Base-by-base conservation (phyloP, 2,888 invertebrate species). In the Polietes domitor region DNA sequence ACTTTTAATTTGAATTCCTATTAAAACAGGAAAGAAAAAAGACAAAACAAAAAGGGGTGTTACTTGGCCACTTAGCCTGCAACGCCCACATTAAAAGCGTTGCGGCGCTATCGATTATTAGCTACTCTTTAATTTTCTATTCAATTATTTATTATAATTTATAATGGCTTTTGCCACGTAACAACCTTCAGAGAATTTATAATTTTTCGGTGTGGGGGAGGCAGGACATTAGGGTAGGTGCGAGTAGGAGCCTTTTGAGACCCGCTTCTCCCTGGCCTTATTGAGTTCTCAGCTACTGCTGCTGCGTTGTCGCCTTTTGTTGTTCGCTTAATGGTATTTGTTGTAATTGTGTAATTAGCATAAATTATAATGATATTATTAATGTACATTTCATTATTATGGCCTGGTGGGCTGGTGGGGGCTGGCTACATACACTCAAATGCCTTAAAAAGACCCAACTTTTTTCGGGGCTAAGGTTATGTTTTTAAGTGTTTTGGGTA, bases 321-420 rank as follows among this genome's bases (percentile, higher is more conserved):
- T 65, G 37, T 12, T 41, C 19, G 2, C 12, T 83, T 83, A 83
- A 83, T 83, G 80, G 74, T 63, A 74, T 80, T 80, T 80, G 53
- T 71, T 88, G 88, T 91, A 91, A 90, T 90, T 89, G 88, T 87
- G 89, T 89, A 89, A 91, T 91, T 90, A 91, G 89, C 91, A 90
- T 90, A 91, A 90, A 90, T 90, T 90, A 89, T 87, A 87, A 87
- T 88, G 85, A 73, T 75, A 63, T 80, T 75, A 80, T 77, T 80
- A 80, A 83, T 83, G 79, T 43, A 41, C 41, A 41, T 65, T 68
- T 26, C 58, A 79, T 76, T 65, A 37, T 72, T 37, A 32, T 19
- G 26, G 15, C 15, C 24, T 9, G 24, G 10, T 3, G 9, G 21
- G 2, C 1, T 2, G 41, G 26, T 9, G 24, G 10, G 5, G 9